Conservation (phyloP, 2,113 vertebrate genomes). For the Brachirus orientalis region DNA sequence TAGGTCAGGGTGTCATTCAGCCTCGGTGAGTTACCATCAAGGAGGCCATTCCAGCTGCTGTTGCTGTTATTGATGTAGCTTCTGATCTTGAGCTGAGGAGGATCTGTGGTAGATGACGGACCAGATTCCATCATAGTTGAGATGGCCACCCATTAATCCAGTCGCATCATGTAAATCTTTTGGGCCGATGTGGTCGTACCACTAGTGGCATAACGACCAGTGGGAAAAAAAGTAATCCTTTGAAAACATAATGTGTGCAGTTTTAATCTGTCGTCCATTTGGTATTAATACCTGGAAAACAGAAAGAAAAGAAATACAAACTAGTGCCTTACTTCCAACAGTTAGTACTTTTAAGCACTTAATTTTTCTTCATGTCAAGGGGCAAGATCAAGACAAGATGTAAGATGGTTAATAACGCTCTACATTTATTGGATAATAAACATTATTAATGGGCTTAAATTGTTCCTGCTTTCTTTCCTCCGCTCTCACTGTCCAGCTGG, state of each 20-base stretch:
- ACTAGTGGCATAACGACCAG: background rate
- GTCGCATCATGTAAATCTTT: constrained; percentile 64
- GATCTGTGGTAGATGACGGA: constrained; percentile 37
- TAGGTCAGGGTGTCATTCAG: constrained; percentile 57
- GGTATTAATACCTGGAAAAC: constrained; percentile 52
- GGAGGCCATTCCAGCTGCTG: constrained; percentile 35
- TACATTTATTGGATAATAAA: background rate
- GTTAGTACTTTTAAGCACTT: too few species aligned
- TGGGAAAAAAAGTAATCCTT: constrained; percentile 1
- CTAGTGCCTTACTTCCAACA: background rate
- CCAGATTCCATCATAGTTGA: constrained; percentile 63
- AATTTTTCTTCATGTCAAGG: too few species aligned
- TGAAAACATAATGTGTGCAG: background rate
- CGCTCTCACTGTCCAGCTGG: constrained; percentile 69
- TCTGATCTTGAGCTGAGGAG: constrained; percentile 24
- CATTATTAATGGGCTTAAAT: constrained; percentile 12
- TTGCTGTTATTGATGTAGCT: constrained; percentile 44
- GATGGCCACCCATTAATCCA: constrained; percentile 19
- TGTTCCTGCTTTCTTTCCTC: constrained; percentile 13
- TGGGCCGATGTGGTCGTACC: too few species aligned
- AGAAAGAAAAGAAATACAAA: constrained; percentile 21
- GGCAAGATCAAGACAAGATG: too few species aligned
- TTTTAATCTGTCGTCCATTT: constrained; percentile 16
- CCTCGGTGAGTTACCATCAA: constrained; percentile 7
- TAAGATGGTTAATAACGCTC: background rate